These are phyloP conservation scores for Ia io DNA, from an alignment of 2,113 vertebrate species.

Conservation along the genomic window DNA sequence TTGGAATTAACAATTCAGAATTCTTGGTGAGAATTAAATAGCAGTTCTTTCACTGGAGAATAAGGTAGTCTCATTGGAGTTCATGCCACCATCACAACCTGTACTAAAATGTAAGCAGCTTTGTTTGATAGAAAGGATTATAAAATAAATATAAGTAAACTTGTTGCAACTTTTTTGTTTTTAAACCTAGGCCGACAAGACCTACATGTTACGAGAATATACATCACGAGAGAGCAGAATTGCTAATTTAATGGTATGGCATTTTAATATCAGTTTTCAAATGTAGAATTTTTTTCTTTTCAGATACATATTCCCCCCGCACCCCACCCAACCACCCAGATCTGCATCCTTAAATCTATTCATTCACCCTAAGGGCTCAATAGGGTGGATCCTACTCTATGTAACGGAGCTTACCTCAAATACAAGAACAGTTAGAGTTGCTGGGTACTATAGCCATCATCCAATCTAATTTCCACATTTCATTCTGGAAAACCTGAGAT, in stretches of 20 bases:
- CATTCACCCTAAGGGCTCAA: background rate
- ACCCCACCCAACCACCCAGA: background rate
- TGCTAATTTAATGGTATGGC: slow-evolving; percentile 89
- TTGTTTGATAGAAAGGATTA: background rate
- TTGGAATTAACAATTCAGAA: background rate
- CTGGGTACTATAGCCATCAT: background rate
- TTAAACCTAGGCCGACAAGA: slow-evolving; percentile 87
- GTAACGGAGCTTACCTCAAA: background rate
- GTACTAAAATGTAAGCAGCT: background rate
- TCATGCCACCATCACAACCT: background rate
- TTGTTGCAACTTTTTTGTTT: slow-evolving; percentile 24
- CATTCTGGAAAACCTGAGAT: background rate
- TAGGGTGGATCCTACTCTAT: background rate
- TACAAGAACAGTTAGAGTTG: background rate
- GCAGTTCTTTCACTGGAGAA: background rate
- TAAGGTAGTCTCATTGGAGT: background rate
- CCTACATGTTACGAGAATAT: slow-evolving; percentile 94
- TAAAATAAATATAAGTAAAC: background rate
- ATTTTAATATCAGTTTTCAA: slow-evolving; percentile 28
- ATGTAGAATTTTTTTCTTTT: slow-evolving; percentile 37
- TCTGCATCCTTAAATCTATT: background rate
- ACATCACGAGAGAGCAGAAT: slow-evolving; percentile 94
- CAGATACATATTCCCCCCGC: background rate
- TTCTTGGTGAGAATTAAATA: background rate
- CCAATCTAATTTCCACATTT: background rate